Evolutionary conservation across 2,888 invertebrate species (phyloP), one percentile per base, ranked within the genome.

Genomic region (Trachelus troglodyta): DNA sequence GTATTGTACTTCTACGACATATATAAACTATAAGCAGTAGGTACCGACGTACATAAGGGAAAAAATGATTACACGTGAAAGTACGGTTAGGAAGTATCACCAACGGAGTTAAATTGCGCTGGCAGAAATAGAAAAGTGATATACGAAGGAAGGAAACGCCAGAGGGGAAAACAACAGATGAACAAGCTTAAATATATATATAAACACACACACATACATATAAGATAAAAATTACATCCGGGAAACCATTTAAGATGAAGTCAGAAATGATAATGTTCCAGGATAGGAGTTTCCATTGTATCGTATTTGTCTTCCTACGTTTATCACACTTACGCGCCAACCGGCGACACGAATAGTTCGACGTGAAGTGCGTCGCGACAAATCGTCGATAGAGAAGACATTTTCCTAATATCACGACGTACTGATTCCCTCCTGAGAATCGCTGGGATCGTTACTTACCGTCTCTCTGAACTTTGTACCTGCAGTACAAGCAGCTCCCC

Each of bases 351-450:
- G 86, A 87, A 88, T 87, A 84, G 84, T 86, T 87, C 82, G 83
- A 85, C 85, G 86, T 82, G 87, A 85, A 88, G 86, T 86, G 87
- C 85, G 85, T 86, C 82, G 83, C 85, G 83, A 85, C 86, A 85
- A 86, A 87, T 87, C 80, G 81, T 81, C 83, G 82, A 82, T 56
- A 56, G 56, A 9, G 23, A 23, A 56, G 56, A 23, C 56, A 9
- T 23, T 56, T 56, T 56, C 56, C 56, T 56, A 56, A 56, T 56
- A 2, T 23, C 9, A 56, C 56, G 56, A 9, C 6, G 23, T 56
- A 56, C 23, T 0, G 56, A 56, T 56, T 56, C 6, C 15, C 56
- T 56, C 9, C 9, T 56, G 56, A 56, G 2, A 56, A 56, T 56
- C 9, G 2, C 23, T 56, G 6, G 56, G 1, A 23, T 23, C 56